Base-by-base conservation (phyloP, 2,797 vertebrate genomes). In the Gymnocypris eckloni region DNA sequence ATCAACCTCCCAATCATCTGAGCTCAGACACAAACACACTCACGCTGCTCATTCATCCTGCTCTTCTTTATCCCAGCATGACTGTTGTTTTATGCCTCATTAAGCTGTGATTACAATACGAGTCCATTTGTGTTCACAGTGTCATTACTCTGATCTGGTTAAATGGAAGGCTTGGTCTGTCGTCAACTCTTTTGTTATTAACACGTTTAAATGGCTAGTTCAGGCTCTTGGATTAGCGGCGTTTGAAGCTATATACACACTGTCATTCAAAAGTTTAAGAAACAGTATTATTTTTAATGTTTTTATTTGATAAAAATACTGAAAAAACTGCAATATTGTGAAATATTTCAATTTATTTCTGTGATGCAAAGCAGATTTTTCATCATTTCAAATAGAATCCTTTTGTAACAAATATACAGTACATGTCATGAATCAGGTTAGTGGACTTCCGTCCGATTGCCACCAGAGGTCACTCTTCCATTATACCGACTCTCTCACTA, bases 11-110 rank as follows among this genome's bases (percentile, higher is more conserved):
- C 72, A 84, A 11, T 75, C 59, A 61, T 66, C 25, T 50, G 59
- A 37, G 33, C 41, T 76, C 72, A 77, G 39, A 84, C 82, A 75
- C n/a, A 83, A 39, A 61, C 66, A 83, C 81, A 75, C 20, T 39
- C 72, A 84, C n/a, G 28, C 59, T 66, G 59, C 13, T 69, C 12
- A 76, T 78, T 69, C 43, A 64, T 75, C 61, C 37, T 54, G 13
- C 22, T 69, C 25, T 77, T 52, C 82, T 78, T 67, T 41, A 50
- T 84, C 41, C 48, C 61, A 76, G 80, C 67, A 56, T 59, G 16
- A 16, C 10, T n/a, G 9, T 54, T 71, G 37, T 54, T 56, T 59
- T 71, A 43, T 82, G 52, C 67, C 67, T 71, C 80, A 82, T 71
- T 82, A 82, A 41, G 50, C 80, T 71, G 43, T 43, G n/a, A 25